Conservation (phyloP, 2,888 invertebrate species). For the Andrena bicolor region DNA sequence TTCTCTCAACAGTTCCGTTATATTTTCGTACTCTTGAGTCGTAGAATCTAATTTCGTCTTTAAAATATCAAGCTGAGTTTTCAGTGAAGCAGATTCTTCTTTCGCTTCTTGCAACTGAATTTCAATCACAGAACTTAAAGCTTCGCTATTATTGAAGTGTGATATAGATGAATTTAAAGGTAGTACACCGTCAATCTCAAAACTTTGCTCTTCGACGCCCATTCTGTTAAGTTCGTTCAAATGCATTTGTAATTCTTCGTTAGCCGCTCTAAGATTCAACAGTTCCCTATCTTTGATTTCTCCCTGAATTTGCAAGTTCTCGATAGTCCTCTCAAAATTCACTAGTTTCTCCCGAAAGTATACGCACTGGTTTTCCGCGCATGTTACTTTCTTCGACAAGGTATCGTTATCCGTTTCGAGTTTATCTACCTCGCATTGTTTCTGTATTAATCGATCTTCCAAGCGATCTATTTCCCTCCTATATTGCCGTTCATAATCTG, state of each 20-base stretch:
- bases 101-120: conserved; percentile 84
- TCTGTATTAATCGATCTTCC: conserved; percentile 86
- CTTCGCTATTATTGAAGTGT: conserved; percentile 77
- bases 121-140: conserved; percentile 80
- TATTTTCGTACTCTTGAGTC: conserved; percentile 28
- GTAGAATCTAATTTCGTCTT: conserved; percentile 56
- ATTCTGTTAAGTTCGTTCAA: conserved; percentile 74
- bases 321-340: conserved; percentile 71
- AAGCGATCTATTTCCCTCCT: conserved; percentile 86
- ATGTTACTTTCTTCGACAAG: conserved; percentile 83
- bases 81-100: conserved; percentile 75
- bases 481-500: conserved; percentile 79
- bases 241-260: conserved; percentile 78
- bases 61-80: conserved; percentile 85
- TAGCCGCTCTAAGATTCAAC: conserved; percentile 72
- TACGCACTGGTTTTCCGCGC: conserved; percentile 61
- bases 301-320: conserved; percentile 71
- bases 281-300: conserved; percentile 79
- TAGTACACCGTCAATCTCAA: conserved; percentile 76
- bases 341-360: conserved; percentile 73
- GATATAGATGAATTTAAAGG: conserved; percentile 24
- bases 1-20: conserved; percentile 45
- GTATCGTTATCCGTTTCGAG: conserved; percentile 86
- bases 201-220: conserved; percentile 75
- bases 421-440: conserved; percentile 86